Conservation (phyloP, 2,113 vertebrate genomes). For the Aegotheles bennettii region DNA sequence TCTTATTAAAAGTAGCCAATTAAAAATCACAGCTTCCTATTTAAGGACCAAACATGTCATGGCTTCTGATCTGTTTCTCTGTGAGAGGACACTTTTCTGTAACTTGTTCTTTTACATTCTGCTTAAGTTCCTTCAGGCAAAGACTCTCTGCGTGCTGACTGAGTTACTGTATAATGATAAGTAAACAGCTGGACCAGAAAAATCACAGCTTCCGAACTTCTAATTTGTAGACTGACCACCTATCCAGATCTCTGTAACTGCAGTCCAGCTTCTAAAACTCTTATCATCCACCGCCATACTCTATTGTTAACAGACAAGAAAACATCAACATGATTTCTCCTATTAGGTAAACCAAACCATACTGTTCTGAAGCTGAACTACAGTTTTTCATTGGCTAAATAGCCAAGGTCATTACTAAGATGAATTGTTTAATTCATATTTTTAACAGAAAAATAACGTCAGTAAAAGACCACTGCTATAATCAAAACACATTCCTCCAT, state of each 20-base stretch:
- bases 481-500: not conserved
- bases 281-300: not conserved
- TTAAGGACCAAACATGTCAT: not conserved
- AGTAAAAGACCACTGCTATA: not conserved
- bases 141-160: not conserved
- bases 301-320: not conserved
- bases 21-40: not conserved
- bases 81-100: not conserved
- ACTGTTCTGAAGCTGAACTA: not conserved
- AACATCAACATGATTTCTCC: not conserved
- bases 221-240: not conserved
- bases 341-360: not conserved
- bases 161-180: not conserved
- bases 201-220: not conserved
- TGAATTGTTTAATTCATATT: not conserved
- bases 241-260: not conserved
- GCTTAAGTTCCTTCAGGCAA: not conserved
- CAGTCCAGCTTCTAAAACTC: not conserved
- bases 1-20: not conserved
- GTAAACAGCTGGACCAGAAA: not conserved
- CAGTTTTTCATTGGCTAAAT: not conserved
- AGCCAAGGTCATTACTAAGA: not conserved
- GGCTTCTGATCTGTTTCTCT: not conserved
- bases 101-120: not conserved
- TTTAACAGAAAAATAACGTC: not conserved